These are phyloP conservation scores for Sinocyclocheilus rhinocerous DNA, from an alignment of 2,113 vertebrate species.

Conservation along the genomic window DNA sequence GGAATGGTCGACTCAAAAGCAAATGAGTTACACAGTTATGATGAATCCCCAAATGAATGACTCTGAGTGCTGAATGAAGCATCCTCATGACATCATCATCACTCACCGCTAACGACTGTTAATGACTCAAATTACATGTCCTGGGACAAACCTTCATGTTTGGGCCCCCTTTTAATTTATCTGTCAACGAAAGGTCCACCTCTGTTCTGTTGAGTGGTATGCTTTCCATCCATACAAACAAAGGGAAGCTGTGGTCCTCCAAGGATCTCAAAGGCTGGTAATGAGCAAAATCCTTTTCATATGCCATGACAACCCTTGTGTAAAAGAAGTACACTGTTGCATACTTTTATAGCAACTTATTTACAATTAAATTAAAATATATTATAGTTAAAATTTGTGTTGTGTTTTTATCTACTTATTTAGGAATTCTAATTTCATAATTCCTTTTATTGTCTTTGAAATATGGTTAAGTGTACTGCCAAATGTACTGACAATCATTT, in stretches of 20 bases:
- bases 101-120: slow-evolving; percentile 44
- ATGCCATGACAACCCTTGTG: neutral
- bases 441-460: too few relatives aligned
- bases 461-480: too few relatives aligned
- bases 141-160: neutral
- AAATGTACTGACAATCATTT: too few relatives aligned
- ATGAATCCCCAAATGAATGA: slow-evolving; percentile 13
- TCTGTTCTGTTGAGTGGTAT: neutral
- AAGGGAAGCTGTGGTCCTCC: neutral
- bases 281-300: neutral
- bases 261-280: neutral
- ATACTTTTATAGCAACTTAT: too few relatives aligned
- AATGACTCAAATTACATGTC: slow-evolving; percentile 35
- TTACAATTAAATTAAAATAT: neutral
- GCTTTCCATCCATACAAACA: neutral
- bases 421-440: too few relatives aligned
- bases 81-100: slow-evolving; percentile 37
- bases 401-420: too few relatives aligned
- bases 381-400: too few relatives aligned
- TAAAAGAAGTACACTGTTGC: neutral
- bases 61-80: neutral
- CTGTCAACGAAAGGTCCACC: neutral
- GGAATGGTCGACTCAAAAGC: slow-evolving; percentile 49
- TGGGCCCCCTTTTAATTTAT: neutral
- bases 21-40: slow-evolving; percentile 36